phyloP scores from a whole-genome alignment of 2,888 invertebrate species.

The Caenorhabditis sp. region DNA sequence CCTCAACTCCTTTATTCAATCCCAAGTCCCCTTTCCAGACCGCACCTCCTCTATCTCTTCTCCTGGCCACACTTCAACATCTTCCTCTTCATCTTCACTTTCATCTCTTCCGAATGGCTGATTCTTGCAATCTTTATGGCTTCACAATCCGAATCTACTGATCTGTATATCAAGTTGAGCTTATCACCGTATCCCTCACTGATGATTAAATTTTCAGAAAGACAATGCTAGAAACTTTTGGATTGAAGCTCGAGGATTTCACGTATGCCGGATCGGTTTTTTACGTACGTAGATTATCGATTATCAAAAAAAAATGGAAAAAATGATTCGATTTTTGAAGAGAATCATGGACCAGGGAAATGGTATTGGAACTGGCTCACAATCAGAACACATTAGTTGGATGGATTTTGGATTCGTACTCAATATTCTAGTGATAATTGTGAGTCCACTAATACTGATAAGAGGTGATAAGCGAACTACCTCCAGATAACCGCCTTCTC shows the following conservation, averaged over 20 bases:
- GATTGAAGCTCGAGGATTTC: constrained; percentile 2
- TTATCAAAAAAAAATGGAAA: no score
- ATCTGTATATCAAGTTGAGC: constrained; percentile 27
- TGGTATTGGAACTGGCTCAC: no score
- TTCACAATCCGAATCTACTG: constrained; percentile 2
- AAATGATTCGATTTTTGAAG: neutral
- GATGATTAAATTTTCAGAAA: constrained; percentile 35
- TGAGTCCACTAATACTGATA: neutral
- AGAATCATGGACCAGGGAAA: no score
- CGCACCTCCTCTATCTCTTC: neutral
- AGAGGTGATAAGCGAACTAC: no score
- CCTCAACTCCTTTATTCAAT: no score
- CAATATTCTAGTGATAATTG: constrained; percentile 24
- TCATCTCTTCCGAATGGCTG: constrained; percentile 25
- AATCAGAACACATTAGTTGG: neutral
- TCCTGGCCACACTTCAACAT: neutral
- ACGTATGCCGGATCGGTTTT: constrained; percentile 30
- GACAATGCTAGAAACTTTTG: constrained; percentile 21
- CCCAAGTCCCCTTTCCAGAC: constrained; percentile 24
- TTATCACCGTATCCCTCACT: neutral
- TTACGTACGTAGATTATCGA: constrained; percentile 24
- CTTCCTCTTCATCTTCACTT: neutral
- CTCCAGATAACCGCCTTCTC: constrained; percentile 21
- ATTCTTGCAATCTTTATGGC: constrained; percentile 2
- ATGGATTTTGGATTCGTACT: constrained; percentile 17